Base-by-base conservation (phyloP, 2,888 invertebrate species). In the Panzeria rudis region DNA sequence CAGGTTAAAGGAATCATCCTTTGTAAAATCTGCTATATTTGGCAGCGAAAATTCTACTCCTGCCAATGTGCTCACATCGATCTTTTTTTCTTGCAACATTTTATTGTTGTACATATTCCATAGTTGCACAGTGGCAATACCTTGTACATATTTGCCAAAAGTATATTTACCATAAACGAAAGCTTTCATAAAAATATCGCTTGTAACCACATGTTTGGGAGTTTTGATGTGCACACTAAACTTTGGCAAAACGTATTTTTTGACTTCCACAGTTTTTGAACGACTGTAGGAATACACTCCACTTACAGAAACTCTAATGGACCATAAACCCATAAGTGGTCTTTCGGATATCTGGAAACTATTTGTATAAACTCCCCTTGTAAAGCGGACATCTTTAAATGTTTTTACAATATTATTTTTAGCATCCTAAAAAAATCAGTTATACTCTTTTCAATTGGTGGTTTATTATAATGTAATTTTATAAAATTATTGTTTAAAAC, bases 241-340 rank as follows among this genome's bases (percentile, higher is more conserved):
- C 56, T 88, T 87, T 6, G 88, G 88, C 47, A 88, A 35, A n/a
- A 86, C 86, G 64, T 88, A 88, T 56, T 87, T 86, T 41, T 86
- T 85, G 35, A 88, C 87, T 8, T 83, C 69, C 32, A 88, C 71
- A 0, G 80, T 61, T 83, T 92, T 89, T 0, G 47, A 59, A 8
- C 86, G 73, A 1, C 71, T 5, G 11, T 25, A 9, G 0, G 61
- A 29, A 1, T n/a, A 29, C 0, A 85, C 87, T 9, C 79, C 80
- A 8, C 86, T 88, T 0, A 84, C 9, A 17, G 92, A 93, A 0
- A 95, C 95, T 87, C 95, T 95, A 88, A 98, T 96, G 81, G 95
- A 96, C 98, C 98, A 98, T 91, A 96, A 94, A 38, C 98, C 98
- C 17, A 97, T 93, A 15, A 97, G 96, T 0, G 97, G 97, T 86